phyloP scores from a whole-genome alignment of 2,888 invertebrate genomes.

The Acheta domesticus region DNA sequence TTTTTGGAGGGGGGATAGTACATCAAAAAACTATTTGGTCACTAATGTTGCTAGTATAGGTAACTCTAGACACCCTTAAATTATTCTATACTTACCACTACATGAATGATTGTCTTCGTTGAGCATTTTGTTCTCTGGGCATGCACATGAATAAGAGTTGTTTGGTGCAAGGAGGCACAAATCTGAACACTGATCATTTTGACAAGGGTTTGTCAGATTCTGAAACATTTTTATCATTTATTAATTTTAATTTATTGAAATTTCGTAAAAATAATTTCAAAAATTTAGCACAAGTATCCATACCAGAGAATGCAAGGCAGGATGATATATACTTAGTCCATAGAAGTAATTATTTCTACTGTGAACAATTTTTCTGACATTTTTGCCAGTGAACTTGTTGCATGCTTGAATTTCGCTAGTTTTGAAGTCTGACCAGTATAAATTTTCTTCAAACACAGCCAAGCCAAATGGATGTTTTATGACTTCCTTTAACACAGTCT shows the following conservation, averaged over 20 bases:
- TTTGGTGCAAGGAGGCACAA: slow-evolving; percentile 68
- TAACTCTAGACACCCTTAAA: background rate
- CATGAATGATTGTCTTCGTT: slow-evolving; percentile 56
- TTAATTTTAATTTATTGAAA: too few species aligned
- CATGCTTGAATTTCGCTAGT: slow-evolving; percentile 70
- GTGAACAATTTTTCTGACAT: slow-evolving; percentile 55
- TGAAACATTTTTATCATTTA: background rate
- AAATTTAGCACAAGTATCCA: slow-evolving; percentile 20
- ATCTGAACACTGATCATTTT: slow-evolving; percentile 63
- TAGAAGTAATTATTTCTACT: slow-evolving; percentile 52
- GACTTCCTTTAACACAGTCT: slow-evolving; percentile 55
- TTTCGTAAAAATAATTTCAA: too few species aligned
- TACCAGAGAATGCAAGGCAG: slow-evolving; percentile 54
- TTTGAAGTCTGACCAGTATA: slow-evolving; percentile 90
- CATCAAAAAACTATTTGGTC: too few species aligned
- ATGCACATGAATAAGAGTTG: slow-evolving; percentile 62
- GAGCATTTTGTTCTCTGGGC: slow-evolving; percentile 69
- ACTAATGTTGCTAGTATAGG: too few species aligned
- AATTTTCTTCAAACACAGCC: slow-evolving; percentile 78
- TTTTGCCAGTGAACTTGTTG: slow-evolving; percentile 72
- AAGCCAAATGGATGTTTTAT: slow-evolving; percentile 79
- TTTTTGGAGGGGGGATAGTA: too few species aligned
- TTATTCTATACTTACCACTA: slow-evolving; percentile 45
- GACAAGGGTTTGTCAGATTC: slow-evolving; percentile 58
- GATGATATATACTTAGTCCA: slow-evolving; percentile 74